Evolutionary conservation across 2,888 invertebrate species (phyloP), one percentile per base, ranked within the genome.

Genomic region (Aquatica leii): DNA sequence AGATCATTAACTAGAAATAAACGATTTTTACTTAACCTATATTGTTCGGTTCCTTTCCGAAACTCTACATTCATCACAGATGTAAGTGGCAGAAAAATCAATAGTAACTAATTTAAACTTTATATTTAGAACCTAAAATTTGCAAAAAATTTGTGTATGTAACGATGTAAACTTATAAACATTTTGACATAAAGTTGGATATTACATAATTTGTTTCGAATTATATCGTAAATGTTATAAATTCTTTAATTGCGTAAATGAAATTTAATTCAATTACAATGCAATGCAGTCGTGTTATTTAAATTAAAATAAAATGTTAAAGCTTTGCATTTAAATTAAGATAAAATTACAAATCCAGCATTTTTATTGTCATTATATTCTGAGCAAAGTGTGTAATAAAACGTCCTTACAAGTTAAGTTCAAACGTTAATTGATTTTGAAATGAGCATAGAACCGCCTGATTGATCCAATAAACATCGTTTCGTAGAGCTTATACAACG

Each of bases 381-480:
- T 46, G 37, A 37, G 37, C 12, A 12, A 37, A 37, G 12, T 37
- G 37, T 20, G 46, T n/a, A 20, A 46, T 46, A 46, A 46, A 46
- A 46, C 18, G 46, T 20, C n/a, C 46, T 18, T 17, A 5, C 18
- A 18, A 18, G 41, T 41, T 41, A 41, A 5, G 2, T 20, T 20
- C 11, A 46, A 20, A 20, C 46, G 46, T 46, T 46, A 46, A 46
- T 46, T 46, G 46, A 46, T 46, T 46, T 46, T n/a, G 46, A 46
- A 46, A 46, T 46, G 46, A 46, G 46, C 46, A 46, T 20, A 18
- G 46, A 11, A 15, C 17, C 46, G 46, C 46, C 46, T n/a, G 46
- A 46, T 46, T 46, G 46, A 46, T 11, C 46, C 46, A 18, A 46
- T 46, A 46, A 46, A 46, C 46, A 46, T 46, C 8, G 18, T 6